Conservation (phyloP, 2,888 invertebrate genomes). For the Diaprepes abbreviatus region DNA sequence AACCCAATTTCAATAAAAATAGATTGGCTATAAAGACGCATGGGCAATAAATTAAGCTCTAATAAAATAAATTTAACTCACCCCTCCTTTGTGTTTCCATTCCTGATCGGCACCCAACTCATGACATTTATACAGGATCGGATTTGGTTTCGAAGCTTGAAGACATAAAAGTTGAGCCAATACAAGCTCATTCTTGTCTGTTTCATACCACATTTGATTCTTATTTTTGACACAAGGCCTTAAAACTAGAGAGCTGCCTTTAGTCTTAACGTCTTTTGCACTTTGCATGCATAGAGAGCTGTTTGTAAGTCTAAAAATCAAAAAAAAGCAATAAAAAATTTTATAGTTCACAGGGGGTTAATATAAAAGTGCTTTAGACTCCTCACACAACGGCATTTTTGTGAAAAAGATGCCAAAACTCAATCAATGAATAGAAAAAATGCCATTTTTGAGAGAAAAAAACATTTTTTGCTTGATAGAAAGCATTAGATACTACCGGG, state of each 20-base stretch:
- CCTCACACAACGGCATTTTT: too few species aligned
- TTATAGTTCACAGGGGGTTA: too few species aligned
- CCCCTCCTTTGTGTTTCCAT: constrained; percentile 87
- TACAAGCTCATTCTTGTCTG: constrained; percentile 85
- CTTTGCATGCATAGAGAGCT: constrained; percentile 85
- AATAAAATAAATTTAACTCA: constrained; percentile 66
- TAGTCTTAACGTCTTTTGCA: constrained; percentile 81
- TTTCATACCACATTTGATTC: constrained; percentile 89
- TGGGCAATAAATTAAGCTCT: too few species aligned
- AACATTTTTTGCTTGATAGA: too few species aligned
- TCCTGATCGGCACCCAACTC: constrained; percentile 93
- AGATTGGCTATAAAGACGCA: too few species aligned
- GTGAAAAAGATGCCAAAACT: too few species aligned
- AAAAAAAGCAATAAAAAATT: background rate
- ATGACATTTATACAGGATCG: constrained; percentile 91
- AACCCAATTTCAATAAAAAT: too few species aligned
- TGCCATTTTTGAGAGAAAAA: too few species aligned
- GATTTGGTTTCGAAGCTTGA: constrained; percentile 77
- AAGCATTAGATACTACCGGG: too few species aligned
- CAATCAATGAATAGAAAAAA: too few species aligned
- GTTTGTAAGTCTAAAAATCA: constrained; percentile 72
- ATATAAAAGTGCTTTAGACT: too few species aligned
- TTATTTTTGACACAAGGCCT: constrained; percentile 78
- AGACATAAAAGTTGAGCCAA: constrained; percentile 88
- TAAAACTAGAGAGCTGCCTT: constrained; percentile 73